These are phyloP conservation scores for Lasius platythorax DNA, from an alignment of 2,888 invertebrate species.

Conservation along the genomic window DNA sequence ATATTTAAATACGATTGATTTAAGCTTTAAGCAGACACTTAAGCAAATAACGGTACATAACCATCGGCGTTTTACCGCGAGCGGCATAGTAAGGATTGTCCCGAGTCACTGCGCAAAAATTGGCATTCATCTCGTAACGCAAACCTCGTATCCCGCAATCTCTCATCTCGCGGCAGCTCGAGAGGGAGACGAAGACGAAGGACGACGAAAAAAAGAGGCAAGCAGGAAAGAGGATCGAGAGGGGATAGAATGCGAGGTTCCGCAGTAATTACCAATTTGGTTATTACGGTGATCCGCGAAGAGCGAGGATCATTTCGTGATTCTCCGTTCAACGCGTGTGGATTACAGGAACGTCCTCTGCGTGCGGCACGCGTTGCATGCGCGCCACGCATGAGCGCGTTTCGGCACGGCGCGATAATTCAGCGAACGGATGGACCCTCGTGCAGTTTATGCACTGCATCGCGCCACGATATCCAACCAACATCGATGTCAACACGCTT, in stretches of 20 bases:
- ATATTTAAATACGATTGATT: conserved; percentile 64
- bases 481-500: conserved; percentile 15
- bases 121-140: conserved; percentile 63
- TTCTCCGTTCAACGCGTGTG: conserved; percentile 62
- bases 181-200: conserved; percentile 15
- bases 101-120: conserved; percentile 29
- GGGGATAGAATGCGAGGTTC: conserved; percentile 58
- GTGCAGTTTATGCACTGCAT: background rate
- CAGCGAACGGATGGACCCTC: background rate
- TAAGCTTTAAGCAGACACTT: conserved; percentile 65
- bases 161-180: conserved; percentile 11
- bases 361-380: conserved; percentile 38
- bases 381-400: background rate
- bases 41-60: conserved; percentile 63
- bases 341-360: conserved; percentile 55
- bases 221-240: conserved; percentile 18
- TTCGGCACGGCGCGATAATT: conserved; percentile 21
- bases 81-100: conserved; percentile 33
- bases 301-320: conserved; percentile 69
- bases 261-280: conserved; percentile 78
- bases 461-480: background rate
- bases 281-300: conserved; percentile 75
- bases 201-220: conserved; percentile 35
- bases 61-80: conserved; percentile 57
- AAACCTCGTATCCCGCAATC: conserved; percentile 54